Percentiles rank a stretch among this genome's conserved stretches.
phyloP scores from a whole-genome alignment of 2,113 vertebrate species.

The Todiramphus saurophagus region DNA sequence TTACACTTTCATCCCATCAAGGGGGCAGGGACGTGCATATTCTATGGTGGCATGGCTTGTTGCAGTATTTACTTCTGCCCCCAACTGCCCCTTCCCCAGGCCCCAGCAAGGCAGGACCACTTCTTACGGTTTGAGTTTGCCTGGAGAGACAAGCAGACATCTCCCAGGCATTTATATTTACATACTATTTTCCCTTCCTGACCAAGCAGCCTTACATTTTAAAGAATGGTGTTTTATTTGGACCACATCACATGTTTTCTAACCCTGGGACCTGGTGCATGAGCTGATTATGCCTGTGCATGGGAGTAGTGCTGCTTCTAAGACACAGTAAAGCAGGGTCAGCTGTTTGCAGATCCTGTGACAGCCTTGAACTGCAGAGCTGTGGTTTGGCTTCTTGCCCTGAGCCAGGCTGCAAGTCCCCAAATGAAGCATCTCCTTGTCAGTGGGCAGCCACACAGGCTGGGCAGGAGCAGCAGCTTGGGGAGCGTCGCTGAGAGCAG shows the following conservation, averaged over 20 bases:
- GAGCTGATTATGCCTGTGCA: background rate
- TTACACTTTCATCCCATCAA: background rate
- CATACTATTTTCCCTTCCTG: background rate
- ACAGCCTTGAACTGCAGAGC: background rate
- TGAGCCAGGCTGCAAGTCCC: background rate
- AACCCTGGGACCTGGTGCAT: background rate
- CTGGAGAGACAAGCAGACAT: background rate
- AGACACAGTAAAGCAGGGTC: background rate
- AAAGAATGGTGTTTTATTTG: background rate
- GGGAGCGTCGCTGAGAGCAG: background rate
- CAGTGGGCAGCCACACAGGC: background rate
- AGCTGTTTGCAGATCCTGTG: background rate
- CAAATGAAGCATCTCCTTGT: background rate
- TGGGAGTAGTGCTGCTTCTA: background rate
- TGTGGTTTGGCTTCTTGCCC: background rate
- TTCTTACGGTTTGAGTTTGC: background rate
- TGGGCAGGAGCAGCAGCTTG: background rate
- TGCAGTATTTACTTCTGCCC: background rate
- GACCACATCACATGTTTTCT: background rate
- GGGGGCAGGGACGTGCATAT: background rate
- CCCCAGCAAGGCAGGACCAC: background rate
- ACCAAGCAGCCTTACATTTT: background rate
- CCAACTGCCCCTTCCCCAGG: background rate
- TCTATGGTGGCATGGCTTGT: rapidly evolving
- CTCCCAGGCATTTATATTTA: background rate